Percentiles rank a stretch among this genome's conserved stretches.
Evolutionary conservation across 2,113 vertebrate species (phyloP).

Genomic region (Zosterops pallidus): DNA sequence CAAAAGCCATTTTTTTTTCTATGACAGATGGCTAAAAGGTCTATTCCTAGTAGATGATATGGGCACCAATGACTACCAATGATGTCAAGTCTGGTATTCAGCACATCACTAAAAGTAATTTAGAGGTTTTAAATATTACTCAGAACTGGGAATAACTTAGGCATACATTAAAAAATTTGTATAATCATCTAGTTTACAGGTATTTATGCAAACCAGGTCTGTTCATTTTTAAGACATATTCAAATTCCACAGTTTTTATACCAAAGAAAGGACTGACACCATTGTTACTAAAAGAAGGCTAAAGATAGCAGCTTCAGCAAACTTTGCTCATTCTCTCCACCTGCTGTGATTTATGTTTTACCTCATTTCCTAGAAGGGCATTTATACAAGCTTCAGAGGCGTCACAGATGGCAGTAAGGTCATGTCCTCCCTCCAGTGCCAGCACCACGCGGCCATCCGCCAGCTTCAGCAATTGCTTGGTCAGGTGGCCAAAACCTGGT

Average conservation of each 20-base stretch:
- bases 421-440: conserved; percentile 78
- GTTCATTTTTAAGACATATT: not conserved
- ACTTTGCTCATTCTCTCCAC: not conserved
- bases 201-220: not conserved
- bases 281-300: not conserved
- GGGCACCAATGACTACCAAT: no score
- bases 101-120: not conserved
- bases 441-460: conserved; percentile 72
- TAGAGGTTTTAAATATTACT: not conserved
- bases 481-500: conserved; percentile 78
- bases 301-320: not conserved
- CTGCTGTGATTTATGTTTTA: conserved; percentile 52
- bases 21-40: not conserved
- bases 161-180: not conserved
- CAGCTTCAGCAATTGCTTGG: conserved; percentile 78
- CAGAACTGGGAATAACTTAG: not conserved
- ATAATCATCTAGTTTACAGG: not conserved
- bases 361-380: conserved; percentile 83
- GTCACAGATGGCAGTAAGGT: conserved; percentile 79
- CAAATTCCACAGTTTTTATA: not conserved
- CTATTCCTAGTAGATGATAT: not conserved
- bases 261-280: not conserved
- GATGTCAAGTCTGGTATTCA: not conserved
- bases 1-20: not conserved
- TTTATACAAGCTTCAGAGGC: conserved; percentile 81